Evolutionary conservation across 2,797 vertebrate species (phyloP).

Genomic region (Tangara arthus): DNA sequence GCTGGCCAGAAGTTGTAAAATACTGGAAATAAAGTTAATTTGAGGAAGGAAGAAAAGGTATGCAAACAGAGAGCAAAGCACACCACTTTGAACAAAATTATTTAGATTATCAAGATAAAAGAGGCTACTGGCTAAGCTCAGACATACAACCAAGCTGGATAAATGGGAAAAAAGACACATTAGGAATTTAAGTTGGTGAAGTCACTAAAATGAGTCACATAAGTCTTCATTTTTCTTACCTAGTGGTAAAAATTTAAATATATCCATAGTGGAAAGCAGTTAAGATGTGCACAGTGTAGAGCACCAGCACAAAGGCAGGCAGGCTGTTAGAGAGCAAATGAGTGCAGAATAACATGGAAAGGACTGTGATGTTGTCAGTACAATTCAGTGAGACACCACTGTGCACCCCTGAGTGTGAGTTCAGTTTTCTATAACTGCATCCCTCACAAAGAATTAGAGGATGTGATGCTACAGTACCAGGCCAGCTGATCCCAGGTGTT

Average conservation of each 20-base stretch:
- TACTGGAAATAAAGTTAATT: background rate
- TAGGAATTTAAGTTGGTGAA: background rate
- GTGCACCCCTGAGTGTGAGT: background rate
- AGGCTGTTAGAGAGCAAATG: background rate
- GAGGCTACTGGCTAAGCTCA: background rate
- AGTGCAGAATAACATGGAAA: background rate
- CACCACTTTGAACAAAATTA: background rate
- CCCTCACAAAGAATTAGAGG: background rate
- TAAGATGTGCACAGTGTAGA: background rate
- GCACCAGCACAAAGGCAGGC: background rate
- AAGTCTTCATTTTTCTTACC: background rate
- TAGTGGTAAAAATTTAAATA: background rate
- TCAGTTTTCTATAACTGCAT: background rate
- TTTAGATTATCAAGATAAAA: background rate
- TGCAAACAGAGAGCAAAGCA: background rate
- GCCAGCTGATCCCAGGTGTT: slow-evolving; percentile 14
- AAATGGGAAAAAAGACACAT: background rate
- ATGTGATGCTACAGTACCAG: background rate
- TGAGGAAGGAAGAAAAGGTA: background rate
- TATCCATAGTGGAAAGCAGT: background rate
- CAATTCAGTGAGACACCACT: background rate
- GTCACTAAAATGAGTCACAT: background rate
- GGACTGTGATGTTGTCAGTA: background rate
- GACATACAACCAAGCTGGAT: background rate
- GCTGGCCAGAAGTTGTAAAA: background rate